Base-by-base conservation (phyloP, 2,113 vertebrate genomes). In the Proteles cristata region DNA sequence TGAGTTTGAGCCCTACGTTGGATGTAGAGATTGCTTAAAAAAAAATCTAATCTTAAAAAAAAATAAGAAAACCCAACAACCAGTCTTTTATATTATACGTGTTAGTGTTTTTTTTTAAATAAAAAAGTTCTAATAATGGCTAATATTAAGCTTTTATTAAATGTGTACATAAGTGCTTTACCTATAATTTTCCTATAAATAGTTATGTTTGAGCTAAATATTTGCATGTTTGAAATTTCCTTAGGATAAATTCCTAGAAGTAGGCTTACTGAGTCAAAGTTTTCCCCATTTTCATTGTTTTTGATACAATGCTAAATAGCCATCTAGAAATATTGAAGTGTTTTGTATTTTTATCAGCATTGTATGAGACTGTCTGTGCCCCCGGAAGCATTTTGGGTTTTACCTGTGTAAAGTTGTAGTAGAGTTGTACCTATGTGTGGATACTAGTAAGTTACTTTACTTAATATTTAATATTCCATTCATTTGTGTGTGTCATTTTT, bases 211-310 rank as follows among this genome's bases (percentile, higher is more conserved):
- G 15, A 82, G 55, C 28, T 79, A 28, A 39, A 33, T 76, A 17
- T 90, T 95, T 80, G 28, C 55, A 33, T 28, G 77, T 79, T 77
- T 88, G 11, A 48, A 66, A 48, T 96, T 95, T 91, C 23, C 9
- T 95, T 88, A 80, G 48, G 16, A 50, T 73, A 84, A 66, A 45
- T 95, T 92, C 28, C 55, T 88, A 66, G 65, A 80, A 65, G n/a
- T 71, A 94, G 48, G 82, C 16, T 90, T 58, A 77, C 0, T 90
- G 17, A 28, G 26, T 87, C 76, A 94, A 33, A 82, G 19, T 25
- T 82, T 81, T 87, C 31, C 31, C 25, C 8, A 15, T 85, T 94
- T 84, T 94, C 81, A 81, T 88, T 80, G 66, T 31, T 94, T 93
- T 61, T 96, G 25, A 80, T 94, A 90, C 14, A 50, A 76, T 76